Base-by-base conservation (phyloP, 1,140 invertebrate genomes). In the Drosophila grimshawi region DNA sequence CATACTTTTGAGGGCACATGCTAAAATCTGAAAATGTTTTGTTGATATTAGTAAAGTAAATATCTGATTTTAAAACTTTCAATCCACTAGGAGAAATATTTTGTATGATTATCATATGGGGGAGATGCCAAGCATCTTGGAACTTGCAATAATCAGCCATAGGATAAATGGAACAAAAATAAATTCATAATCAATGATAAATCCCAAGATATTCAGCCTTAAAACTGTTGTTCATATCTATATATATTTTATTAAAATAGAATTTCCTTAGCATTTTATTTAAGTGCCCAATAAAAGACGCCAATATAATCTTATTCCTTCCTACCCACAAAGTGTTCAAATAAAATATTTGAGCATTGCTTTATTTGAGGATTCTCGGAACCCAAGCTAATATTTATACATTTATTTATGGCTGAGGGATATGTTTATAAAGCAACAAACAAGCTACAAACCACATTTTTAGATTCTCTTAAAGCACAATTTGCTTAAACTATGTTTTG, bases 1-100 rank as follows among this genome's bases (percentile, higher is more conserved):
- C 57, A 48, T 48, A 60, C 57, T 60, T 60, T 60, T 48, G 5
- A 32, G 57, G 57, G 32, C 57, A 8, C 43, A 60, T 60, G 43
- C 43, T 48, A 60, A 60, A 60, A 48, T 43, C 48, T 51, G 3
- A n/a, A 0, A 30, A 30, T 33, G 29, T 51, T 32, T 41, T 41
- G 8, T 41, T 41, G 39, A 41, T n/a, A 41, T 41, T 41, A n/a
- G 35, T 41, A n/a, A 41, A n/a, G 39, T 41, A 10, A 41, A 41
- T 41, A 10, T 2, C 39, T n/a, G 39, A 41, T 41, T 41, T 41
- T 41, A 37, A n/a, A 41, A 41, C 8, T 41, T 41, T n/a, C n/a
- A 41, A 41, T 41, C 8, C 39, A n/a, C n/a, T 41, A n/a, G n/a
- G 39, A n/a, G 10, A 41, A 41, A 41, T 3, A 41, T 41, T 10